Conservation (phyloP, 2,888 invertebrate species). For the Agrilus mali region DNA sequence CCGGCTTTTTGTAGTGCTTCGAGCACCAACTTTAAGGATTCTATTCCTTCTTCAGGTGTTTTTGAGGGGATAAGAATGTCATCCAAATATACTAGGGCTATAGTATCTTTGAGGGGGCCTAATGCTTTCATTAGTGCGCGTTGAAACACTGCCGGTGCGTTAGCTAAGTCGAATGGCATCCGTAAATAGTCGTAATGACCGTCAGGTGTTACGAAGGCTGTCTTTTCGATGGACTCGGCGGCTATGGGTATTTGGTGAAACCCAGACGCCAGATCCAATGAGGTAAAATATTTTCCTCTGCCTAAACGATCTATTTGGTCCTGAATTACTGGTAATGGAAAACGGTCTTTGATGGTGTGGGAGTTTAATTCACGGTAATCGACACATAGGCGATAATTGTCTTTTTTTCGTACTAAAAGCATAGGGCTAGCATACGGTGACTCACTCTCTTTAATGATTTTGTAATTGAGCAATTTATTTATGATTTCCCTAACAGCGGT, state of each 20-base stretch:
- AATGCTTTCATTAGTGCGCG: no score
- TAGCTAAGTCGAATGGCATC: no score
- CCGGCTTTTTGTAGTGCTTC: neutral
- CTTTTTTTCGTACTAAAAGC: neutral
- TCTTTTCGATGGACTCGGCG: neutral
- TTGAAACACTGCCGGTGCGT: no score
- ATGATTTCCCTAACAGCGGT: neutral
- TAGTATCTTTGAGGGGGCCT: no score
- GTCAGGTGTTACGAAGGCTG: no score
- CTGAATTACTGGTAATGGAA: neutral
- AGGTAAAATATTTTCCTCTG: neutral
- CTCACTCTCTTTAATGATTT: no score
- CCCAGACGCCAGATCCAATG: conserved; percentile 2
- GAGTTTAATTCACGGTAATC: neutral
- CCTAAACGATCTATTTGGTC: neutral
- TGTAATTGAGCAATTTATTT: no score
- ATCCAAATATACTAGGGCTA: no score
- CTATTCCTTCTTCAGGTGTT: conserved; percentile 3
- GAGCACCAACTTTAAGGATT: neutral
- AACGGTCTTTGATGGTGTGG: conserved; percentile 1
- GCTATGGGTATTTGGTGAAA: conserved; percentile 1
- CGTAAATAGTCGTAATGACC: no score
- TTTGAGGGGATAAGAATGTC: conserved; percentile 9
- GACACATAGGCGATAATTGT: no score
- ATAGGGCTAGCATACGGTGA: no score